These are phyloP conservation scores for Bucorvus abyssinicus DNA, from an alignment of 2,797 vertebrate genomes.

Conservation along the genomic window DNA sequence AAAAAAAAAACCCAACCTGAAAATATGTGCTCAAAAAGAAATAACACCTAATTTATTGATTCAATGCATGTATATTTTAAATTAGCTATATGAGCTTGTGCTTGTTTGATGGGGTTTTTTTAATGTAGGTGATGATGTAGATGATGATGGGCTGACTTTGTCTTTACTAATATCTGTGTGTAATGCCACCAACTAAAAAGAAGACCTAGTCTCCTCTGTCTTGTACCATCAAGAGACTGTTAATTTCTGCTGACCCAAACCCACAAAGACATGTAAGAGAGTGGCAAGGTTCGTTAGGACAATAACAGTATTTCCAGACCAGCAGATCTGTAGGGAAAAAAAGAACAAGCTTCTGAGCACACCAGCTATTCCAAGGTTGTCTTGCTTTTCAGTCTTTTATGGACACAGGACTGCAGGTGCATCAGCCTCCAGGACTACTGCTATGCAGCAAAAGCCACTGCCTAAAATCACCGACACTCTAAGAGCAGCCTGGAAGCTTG, in stretches of 20 bases:
- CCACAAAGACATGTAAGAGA: fast-evolving
- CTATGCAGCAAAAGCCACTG: background rate
- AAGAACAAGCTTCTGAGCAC: background rate
- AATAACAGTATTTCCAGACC: background rate
- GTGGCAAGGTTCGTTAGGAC: background rate
- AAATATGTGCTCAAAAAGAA: background rate
- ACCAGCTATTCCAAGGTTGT: background rate
- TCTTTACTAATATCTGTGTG: background rate
- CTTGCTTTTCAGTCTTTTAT: background rate
- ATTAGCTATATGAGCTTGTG: background rate
- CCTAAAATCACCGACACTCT: background rate
- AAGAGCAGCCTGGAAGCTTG: background rate
- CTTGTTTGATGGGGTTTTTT: background rate
- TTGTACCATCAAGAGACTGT: background rate
- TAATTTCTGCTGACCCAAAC: background rate
- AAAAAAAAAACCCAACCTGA: background rate
- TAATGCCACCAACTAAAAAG: background rate
- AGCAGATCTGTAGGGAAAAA: background rate
- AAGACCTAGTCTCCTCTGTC: background rate
- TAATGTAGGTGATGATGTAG: background rate
- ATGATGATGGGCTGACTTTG: background rate
- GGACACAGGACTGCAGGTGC: background rate
- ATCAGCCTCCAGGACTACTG: background rate
- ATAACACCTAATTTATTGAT: background rate
- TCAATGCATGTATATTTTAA: background rate